Evolutionary conservation across 2,797 vertebrate species (phyloP), one percentile per base, ranked within the genome.

Genomic region (Pteronotus mesoamericanus): DNA sequence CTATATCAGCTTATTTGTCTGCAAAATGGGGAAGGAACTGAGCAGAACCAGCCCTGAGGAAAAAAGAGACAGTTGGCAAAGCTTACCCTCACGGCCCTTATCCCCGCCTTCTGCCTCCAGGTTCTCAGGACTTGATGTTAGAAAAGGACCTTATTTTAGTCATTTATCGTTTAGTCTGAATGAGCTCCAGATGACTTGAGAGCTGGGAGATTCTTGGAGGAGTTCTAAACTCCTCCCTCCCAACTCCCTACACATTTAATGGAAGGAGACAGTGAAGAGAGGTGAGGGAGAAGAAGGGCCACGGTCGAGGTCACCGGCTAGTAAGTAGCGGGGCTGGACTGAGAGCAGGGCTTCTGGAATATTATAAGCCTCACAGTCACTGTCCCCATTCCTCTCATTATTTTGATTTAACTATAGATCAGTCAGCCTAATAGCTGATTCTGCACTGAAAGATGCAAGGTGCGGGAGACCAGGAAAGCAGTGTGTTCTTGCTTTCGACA

Each of bases 81-180:
- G 77, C 8, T 57, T 57, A n/a, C 21, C 78, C 26, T 57, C 5
- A 48, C 9, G 10, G 21, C 34, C n/a, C 16, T 37, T 55, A 34
- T 19, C 34, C 18, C 14, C 39, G 4, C 26, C 22, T 55, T 53
- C 16, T 14, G 16, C 19, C 14, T 71, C 46, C n/a, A 64, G 39
- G 16, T 16, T 69, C 55, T 68, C 48, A 22, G 88, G 32, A 64
- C 14, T 68, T 71, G 39, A 64, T 75, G 14, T 82, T 88, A 46
- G 64, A 74, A 84, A 85, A 86, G n/a, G 37, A 42, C 14, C 72
- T 34, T 24, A 34, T 26, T 44, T 51, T 18, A 53, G 64, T 46
- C 83, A 84, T 26, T 78, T 75, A 71, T 26, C 55, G 71, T 89
- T 94, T 39, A 91, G 91, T 89, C 82, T 95, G 59, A 91, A 77